Conservation (phyloP, 1,140 invertebrate genomes). For the Scaptomyza hsui region DNA sequence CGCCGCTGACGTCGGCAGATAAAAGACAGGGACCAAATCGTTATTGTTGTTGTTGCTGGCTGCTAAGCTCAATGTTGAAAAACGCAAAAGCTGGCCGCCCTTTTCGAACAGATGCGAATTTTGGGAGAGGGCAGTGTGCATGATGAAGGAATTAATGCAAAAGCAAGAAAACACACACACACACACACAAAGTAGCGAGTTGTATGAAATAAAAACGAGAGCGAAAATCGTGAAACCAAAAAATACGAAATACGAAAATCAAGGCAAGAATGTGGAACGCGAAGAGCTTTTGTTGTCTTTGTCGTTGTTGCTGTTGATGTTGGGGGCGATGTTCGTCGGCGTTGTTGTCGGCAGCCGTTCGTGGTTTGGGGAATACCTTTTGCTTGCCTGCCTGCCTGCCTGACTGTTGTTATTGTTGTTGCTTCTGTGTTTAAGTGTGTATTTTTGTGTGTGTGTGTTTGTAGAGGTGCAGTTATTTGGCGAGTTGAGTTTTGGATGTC, state of each 20-base stretch:
- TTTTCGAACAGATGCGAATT: constrained; percentile 2
- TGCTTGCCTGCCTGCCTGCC: constrained; percentile 52
- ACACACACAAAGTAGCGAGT: constrained; percentile 41
- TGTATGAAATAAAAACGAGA: constrained; percentile 61
- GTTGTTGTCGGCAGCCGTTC: constrained; percentile 41
- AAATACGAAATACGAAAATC: constrained; percentile 46
- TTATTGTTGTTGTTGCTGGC: constrained; percentile 11
- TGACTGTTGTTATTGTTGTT: constrained; percentile 29
- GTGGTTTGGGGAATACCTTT: constrained; percentile 79
- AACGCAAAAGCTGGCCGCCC: constrained; percentile 33
- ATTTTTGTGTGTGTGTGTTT: constrained; percentile 22
- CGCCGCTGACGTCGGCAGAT: constrained; percentile 58
- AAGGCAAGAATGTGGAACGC: constrained; percentile 76
- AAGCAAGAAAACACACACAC: constrained; percentile 19
- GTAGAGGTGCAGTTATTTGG: constrained; percentile 74
- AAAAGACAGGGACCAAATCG: constrained; percentile 42
- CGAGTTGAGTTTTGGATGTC: constrained; percentile 1
- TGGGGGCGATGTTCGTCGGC: constrained; percentile 36
- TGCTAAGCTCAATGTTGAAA: constrained; percentile 50
- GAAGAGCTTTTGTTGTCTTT: constrained; percentile 6
- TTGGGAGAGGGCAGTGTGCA: background rate
- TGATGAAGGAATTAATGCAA: constrained; percentile 23
- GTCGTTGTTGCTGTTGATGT: constrained; percentile 18
- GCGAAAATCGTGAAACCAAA: constrained; percentile 68
- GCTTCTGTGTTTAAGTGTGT: constrained; percentile 12